These are phyloP conservation scores for Pygoscelis antarcticus DNA, from an alignment of 2,113 vertebrate genomes.

Conservation along the genomic window DNA sequence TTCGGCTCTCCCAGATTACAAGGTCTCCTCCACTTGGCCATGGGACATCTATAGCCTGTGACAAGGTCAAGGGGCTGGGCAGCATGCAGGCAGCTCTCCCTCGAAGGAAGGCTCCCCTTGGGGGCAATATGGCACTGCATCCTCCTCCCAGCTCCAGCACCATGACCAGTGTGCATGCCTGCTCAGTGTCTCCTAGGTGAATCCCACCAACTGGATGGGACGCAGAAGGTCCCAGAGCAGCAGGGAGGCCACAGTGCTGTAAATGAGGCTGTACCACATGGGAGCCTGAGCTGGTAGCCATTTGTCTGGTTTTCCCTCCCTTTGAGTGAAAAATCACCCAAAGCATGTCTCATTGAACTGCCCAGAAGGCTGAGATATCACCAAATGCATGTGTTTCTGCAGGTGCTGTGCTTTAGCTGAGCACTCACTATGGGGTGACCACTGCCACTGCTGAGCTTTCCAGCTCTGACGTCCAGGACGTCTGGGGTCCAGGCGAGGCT, in stretches of 20 bases:
- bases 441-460: not conserved
- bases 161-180: fast-evolving
- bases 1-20: not conserved
- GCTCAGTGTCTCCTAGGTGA: not conserved
- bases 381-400: not conserved
- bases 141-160: not conserved
- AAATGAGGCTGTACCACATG: not conserved
- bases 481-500: not conserved
- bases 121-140: not conserved
- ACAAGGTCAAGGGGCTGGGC: not conserved
- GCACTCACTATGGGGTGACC: not conserved
- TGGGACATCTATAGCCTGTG: not conserved
- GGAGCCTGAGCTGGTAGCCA: not conserved
- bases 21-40: not conserved
- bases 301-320: not conserved
- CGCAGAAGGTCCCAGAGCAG: not conserved
- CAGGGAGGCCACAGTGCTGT: not conserved
- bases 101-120: not conserved
- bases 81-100: not conserved
- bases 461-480: fast-evolving
- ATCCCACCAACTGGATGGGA: not conserved
- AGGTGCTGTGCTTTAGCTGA: not conserved
- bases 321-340: not conserved
- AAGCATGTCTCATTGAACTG: not conserved
- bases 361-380: not conserved